Percentiles rank a stretch among this genome's conserved stretches.
Evolutionary conservation across 2,888 invertebrate species (phyloP).

Genomic region (Caenorhabditis sp.): DNA sequence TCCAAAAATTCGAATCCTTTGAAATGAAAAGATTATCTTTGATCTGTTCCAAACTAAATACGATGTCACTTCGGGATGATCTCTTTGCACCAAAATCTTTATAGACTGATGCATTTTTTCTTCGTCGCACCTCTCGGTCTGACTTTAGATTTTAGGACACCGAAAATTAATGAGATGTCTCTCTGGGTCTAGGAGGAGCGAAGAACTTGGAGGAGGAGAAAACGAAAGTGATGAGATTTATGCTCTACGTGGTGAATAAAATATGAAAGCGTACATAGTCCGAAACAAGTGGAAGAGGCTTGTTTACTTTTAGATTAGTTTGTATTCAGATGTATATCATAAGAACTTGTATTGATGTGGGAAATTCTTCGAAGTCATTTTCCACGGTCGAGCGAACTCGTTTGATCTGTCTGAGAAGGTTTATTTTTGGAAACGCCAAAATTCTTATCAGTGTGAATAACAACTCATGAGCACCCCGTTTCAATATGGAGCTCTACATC

Average conservation of each 20-base stretch:
- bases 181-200: neutral
- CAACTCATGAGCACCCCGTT: too few relatives aligned
- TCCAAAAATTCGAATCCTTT: neutral
- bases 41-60: slow-evolving; percentile 6
- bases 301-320: neutral
- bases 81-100: neutral
- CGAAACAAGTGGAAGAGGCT: neutral
- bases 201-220: neutral
- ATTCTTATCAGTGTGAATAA: too few relatives aligned
- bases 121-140: neutral
- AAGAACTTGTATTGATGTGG: neutral
- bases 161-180: slow-evolving; percentile 18
- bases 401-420: slow-evolving; percentile 16
- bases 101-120: neutral
- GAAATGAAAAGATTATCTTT: neutral
- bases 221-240: neutral
- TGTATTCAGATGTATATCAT: too few relatives aligned
- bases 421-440: neutral
- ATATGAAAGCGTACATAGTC: neutral
- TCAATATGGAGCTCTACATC: too few relatives aligned
- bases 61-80: neutral
- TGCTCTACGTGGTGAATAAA: neutral
- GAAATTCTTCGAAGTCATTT: neutral
- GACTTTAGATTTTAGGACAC: slow-evolving; percentile 7
- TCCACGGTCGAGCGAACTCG: slow-evolving; percentile 4